Percentiles rank a stretch among this genome's conserved stretches.
phyloP scores from a whole-genome alignment of 2,888 invertebrate genomes.

The Epirrita christyi region DNA sequence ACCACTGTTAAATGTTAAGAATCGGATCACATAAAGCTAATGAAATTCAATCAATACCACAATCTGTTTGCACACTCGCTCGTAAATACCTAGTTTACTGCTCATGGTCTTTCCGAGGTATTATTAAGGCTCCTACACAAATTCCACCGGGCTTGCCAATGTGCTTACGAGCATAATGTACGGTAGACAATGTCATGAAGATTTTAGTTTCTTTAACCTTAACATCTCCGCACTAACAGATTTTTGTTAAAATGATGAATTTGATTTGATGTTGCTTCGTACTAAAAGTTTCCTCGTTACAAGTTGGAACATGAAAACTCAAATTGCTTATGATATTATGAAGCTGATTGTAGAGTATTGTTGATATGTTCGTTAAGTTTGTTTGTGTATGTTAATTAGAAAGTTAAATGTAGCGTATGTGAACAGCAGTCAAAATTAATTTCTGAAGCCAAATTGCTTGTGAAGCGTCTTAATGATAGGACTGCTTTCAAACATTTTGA shows the following conservation, averaged over 20 bases:
- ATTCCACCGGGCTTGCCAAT: no score
- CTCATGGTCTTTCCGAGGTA: no score
- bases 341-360: not conserved
- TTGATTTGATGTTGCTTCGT: no score
- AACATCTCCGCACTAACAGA: no score
- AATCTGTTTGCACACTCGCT: constrained; percentile 19
- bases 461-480: not conserved
- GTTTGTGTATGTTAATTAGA: not conserved
- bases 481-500: not conserved
- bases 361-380: not conserved
- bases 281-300: no score
- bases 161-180: no score
- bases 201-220: no score
- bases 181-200: no score
- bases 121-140: no score
- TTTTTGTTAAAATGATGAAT: no score
- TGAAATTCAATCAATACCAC: constrained; percentile 29
- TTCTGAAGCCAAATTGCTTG: not conserved
- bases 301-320: no score
- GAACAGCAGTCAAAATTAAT: not conserved
- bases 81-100: constrained; percentile 10
- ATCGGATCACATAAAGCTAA: constrained; percentile 7
- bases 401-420: not conserved
- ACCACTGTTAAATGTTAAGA: not conserved
- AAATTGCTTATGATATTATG: no score